Conservation (phyloP, 2,797 vertebrate species). For the Rhadinocentrus ornatus region DNA sequence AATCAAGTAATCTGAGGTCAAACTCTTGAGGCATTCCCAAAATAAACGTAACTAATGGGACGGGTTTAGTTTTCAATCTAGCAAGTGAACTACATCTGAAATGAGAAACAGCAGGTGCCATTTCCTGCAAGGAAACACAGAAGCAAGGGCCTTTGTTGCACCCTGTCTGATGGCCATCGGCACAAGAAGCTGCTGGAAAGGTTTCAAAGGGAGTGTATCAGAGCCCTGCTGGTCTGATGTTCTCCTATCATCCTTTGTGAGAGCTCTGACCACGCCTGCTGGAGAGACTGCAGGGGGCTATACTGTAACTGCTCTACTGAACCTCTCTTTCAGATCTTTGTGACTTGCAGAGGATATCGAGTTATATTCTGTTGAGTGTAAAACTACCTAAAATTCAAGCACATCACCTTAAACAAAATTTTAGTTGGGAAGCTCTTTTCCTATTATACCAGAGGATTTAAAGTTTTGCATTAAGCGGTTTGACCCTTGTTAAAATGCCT, state of each 20-base stretch:
- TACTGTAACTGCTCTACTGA: constrained; percentile 20
- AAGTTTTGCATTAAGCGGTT: not conserved
- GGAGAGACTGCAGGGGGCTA: constrained; percentile 20
- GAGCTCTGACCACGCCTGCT: constrained; percentile 39
- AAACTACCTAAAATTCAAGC: not conserved
- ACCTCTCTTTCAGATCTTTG: constrained; percentile 17
- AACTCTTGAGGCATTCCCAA: constrained; percentile 43
- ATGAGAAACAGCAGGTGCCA: constrained; percentile 71
- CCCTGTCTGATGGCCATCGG: constrained; percentile 59
- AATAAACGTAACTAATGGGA: constrained; percentile 43
- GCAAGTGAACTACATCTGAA: constrained; percentile 61
- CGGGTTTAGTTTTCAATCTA: constrained; percentile 45
- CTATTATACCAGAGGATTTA: not conserved
- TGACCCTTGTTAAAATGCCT: not conserved
- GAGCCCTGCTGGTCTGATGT: constrained; percentile 65
- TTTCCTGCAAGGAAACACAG: constrained; percentile 60
- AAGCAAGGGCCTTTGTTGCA: constrained; percentile 59
- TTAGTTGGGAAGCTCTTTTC: not conserved
- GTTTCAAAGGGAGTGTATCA: constrained; percentile 63
- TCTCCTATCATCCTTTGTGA: constrained; percentile 64
- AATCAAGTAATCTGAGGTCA: constrained; percentile 27
- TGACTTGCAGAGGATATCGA: not conserved
- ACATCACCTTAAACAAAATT: not conserved
- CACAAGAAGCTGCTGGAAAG: constrained; percentile 64
- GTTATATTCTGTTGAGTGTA: not conserved